Percentiles rank a stretch among this genome's conserved stretches.
These are phyloP conservation scores for Austrolebias charrua DNA, from an alignment of 2,797 vertebrate genomes.

Conservation along the genomic window DNA sequence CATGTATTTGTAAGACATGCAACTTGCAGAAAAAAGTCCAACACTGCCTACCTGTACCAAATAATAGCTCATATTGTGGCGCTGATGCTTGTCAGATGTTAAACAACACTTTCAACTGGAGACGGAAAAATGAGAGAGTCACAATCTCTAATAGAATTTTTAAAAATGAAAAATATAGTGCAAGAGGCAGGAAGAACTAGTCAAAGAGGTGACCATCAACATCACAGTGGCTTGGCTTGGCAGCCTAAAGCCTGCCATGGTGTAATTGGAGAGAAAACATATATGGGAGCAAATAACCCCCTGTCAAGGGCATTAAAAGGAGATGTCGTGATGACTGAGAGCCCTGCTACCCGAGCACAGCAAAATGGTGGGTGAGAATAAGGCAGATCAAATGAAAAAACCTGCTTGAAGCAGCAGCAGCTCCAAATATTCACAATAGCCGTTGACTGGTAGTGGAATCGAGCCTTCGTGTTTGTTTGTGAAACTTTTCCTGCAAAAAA, in stretches of 20 bases:
- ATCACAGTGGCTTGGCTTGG: conserved; percentile 71
- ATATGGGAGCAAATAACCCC: conserved; percentile 88
- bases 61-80: conserved; percentile 63
- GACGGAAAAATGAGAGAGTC: conserved; percentile 83
- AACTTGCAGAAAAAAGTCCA: conserved; percentile 45
- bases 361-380: conserved; percentile 80
- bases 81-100: conserved; percentile 79
- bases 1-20: conserved; percentile 19
- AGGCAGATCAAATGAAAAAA: conserved; percentile 78
- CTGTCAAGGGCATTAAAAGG: conserved; percentile 87
- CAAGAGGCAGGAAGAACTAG: conserved; percentile 80
- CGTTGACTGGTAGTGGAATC: conserved; percentile 65
- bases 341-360: conserved; percentile 72
- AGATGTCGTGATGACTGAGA: conserved; percentile 79
- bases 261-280: conserved; percentile 88
- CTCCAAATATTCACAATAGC: conserved; percentile 80
- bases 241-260: conserved; percentile 77
- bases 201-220: conserved; percentile 84
- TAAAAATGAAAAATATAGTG: conserved; percentile 85
- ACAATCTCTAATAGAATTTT: conserved; percentile 79
- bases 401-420: conserved; percentile 60
- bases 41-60: conserved; percentile 53
- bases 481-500: conserved; percentile 54
- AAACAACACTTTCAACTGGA: conserved; percentile 83
- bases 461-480: conserved; percentile 60